These are phyloP conservation scores for Cnemophilus loriae DNA, from an alignment of 2,113 vertebrate genomes.

Conservation along the genomic window DNA sequence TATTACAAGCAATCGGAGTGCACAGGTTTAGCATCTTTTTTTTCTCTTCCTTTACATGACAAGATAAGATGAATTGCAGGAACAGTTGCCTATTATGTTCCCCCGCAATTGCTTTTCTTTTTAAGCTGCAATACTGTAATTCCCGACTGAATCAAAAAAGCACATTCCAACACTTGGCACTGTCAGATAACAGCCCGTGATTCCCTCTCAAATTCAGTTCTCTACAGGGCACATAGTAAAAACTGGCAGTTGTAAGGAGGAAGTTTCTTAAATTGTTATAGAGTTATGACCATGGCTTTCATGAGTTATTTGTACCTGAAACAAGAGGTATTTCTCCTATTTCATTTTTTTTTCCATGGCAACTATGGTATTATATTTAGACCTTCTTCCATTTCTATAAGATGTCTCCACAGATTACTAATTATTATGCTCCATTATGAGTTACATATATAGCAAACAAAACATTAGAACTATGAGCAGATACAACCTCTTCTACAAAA, in stretches of 20 bases:
- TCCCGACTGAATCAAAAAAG: not conserved
- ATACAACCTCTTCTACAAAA: not conserved
- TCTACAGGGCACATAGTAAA: not conserved
- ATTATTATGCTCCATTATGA: not conserved
- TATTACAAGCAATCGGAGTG: not conserved
- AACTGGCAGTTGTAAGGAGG: not conserved
- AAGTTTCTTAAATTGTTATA: not conserved
- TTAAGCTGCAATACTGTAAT: not conserved
- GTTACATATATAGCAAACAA: not conserved
- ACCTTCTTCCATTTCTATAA: not conserved
- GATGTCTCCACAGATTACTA: not conserved
- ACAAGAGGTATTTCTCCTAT: not conserved
- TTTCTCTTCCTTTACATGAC: not conserved
- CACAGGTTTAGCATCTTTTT: not conserved
- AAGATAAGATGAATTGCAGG: not conserved
- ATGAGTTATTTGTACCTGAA: not conserved
- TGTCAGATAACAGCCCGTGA: not conserved
- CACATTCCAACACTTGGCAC: not conserved
- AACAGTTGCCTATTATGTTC: not conserved
- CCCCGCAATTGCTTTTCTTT: not conserved
- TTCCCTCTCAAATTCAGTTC: not conserved
- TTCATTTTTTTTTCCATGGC: not conserved
- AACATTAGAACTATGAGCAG: not conserved
- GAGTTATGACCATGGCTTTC: not conserved
- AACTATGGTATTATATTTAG: not conserved